Percentiles rank a stretch among this genome's conserved stretches.
Evolutionary conservation across 2,888 invertebrate species (phyloP).

Genomic region (Perdita meconis): DNA sequence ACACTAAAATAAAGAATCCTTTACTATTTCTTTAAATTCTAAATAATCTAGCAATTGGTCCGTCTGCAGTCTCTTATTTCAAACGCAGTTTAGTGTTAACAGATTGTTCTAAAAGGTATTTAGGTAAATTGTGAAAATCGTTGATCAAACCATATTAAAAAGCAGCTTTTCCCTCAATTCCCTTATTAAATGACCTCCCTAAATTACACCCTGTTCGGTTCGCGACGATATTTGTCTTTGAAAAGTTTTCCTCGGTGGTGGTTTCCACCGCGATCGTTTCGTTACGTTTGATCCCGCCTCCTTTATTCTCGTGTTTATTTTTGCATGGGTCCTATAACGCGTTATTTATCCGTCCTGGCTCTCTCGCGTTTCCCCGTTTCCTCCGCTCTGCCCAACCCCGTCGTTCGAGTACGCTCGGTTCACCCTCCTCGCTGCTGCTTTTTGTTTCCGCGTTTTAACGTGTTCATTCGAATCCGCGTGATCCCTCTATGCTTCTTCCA

Average conservation of each 20-base stretch:
- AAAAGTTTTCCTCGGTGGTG: not conserved
- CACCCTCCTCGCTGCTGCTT: constrained; percentile 34
- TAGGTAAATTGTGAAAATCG: no score
- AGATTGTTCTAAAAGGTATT: no score
- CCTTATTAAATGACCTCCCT: no score
- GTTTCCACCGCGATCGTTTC: constrained; percentile 1
- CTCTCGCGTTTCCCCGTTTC: constrained; percentile 25
- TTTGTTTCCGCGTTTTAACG: constrained; percentile 62
- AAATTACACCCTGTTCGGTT: no score
- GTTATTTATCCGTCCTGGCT: constrained; percentile 46
- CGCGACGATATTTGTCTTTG: not conserved
- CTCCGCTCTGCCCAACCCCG: constrained; percentile 13
- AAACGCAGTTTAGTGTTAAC: no score
- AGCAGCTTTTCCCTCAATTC: no score
- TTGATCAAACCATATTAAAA: no score
- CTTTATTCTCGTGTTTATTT: constrained; percentile 42
- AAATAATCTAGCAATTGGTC: no score
- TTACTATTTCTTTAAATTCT: no score
- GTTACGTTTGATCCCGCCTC: constrained; percentile 18
- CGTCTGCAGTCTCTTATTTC: no score
- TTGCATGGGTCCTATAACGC: constrained; percentile 33
- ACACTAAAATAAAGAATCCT: no score
- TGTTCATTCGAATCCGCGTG: constrained; percentile 61
- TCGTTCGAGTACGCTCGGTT: not conserved
- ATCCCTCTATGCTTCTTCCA: constrained; percentile 63